These are phyloP conservation scores for Camelus dromedarius DNA, from an alignment of 2,113 vertebrate genomes.

Conservation along the genomic window DNA sequence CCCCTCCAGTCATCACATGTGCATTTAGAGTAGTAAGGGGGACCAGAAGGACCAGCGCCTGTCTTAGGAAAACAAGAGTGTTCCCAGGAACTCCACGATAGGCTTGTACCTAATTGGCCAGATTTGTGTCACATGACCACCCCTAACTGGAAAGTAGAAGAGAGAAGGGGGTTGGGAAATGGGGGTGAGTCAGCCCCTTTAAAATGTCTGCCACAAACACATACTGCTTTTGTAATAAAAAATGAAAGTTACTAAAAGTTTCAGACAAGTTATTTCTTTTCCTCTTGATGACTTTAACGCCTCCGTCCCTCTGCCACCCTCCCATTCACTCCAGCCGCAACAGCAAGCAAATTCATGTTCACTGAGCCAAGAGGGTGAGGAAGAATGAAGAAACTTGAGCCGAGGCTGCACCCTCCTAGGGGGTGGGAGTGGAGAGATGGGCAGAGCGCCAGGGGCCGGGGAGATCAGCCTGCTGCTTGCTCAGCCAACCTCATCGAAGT, in stretches of 20 bases:
- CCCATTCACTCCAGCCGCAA: not conserved
- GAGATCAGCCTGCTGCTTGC: not conserved
- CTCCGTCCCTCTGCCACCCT: not conserved
- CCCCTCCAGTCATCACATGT: not conserved
- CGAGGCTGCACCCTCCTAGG: not conserved
- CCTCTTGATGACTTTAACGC: not conserved
- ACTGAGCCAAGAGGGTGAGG: not conserved
- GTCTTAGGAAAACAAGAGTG: not conserved
- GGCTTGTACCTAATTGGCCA: not conserved
- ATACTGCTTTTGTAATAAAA: not conserved
- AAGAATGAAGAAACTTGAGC: not conserved
- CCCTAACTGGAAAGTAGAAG: not conserved
- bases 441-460: not conserved
- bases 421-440: not conserved
- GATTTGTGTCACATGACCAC: not conserved
- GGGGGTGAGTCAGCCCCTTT: not conserved
- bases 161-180: not conserved
- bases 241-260: not conserved
- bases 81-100: not conserved
- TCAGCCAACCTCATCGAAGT: not conserved
- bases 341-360: slow-evolving; percentile 5
- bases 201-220: not conserved
- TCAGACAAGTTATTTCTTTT: not conserved
- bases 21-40: not conserved
- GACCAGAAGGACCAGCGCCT: not conserved